phyloP scores from a whole-genome alignment of 2,113 vertebrate species.

The Carassius auratus region DNA sequence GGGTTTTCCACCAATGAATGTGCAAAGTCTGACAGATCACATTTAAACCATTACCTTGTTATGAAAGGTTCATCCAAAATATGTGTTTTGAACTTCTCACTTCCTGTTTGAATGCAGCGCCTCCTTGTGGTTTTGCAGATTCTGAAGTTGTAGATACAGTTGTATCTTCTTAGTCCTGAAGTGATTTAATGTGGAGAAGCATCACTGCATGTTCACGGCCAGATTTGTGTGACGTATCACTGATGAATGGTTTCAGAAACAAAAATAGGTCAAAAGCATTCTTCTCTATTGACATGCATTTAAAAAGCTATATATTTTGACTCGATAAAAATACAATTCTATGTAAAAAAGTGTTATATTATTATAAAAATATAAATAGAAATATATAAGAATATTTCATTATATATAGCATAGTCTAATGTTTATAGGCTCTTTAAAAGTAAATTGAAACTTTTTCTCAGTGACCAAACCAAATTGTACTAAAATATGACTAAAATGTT shows the following conservation, averaged over 20 bases:
- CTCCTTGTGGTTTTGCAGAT: conserved; percentile 4
- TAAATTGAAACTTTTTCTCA: neutral
- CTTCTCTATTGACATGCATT: too few species aligned
- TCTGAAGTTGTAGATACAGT: neutral
- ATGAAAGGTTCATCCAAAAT: neutral
- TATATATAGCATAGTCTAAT: too few species aligned
- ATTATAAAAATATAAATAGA: too few species aligned
- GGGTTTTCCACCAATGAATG: neutral
- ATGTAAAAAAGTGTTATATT: too few species aligned
- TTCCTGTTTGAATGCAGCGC: conserved; percentile 11
- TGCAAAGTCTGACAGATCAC: neutral
- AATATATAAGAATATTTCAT: too few species aligned
- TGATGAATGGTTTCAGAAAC: neutral
- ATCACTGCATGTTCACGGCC: neutral
- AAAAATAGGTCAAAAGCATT: neutral
- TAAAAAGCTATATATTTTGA: too few species aligned
- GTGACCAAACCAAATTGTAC: too few species aligned
- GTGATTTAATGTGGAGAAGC: neutral
- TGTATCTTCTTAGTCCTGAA: neutral
- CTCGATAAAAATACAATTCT: too few species aligned
- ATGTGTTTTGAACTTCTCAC: neutral
- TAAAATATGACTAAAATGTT: too few species aligned
- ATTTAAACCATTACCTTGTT: neutral
- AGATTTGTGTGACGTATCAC: neutral
- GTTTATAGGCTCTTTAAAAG: too few species aligned